Evolutionary conservation across 2,888 invertebrate genomes (phyloP).

Genomic region (Cataglyphis cursor): DNA sequence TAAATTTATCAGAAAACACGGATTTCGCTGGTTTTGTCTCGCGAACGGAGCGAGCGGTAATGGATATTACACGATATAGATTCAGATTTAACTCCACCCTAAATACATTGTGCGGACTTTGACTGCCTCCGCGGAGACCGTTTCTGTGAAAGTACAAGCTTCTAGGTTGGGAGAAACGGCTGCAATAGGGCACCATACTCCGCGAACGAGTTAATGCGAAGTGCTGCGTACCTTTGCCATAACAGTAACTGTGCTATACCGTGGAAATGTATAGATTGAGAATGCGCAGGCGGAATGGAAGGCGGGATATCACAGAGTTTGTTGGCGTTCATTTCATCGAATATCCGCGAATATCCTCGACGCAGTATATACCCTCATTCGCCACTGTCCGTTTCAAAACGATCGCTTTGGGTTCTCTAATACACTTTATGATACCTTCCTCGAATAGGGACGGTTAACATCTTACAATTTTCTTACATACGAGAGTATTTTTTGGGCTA

Average conservation of each 20-base stretch:
- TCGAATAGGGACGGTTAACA: neutral
- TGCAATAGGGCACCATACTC: constrained; percentile 41
- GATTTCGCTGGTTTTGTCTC: constrained; percentile 7
- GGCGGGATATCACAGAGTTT: constrained; percentile 35
- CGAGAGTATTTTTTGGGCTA: neutral
- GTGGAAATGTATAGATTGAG: constrained; percentile 53
- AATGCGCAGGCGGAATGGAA: constrained; percentile 1
- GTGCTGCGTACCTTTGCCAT: constrained; percentile 45
- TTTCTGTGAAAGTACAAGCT: constrained; percentile 40
- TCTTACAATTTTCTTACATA: neutral
- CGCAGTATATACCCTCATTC: neutral
- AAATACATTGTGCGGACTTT: constrained; percentile 58
- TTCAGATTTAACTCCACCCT: constrained; percentile 48
- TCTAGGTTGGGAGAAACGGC: constrained; percentile 41
- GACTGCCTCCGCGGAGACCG: constrained; percentile 40
- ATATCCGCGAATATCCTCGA: constrained; percentile 13
- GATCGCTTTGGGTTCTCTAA: neutral
- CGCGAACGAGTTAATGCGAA: constrained; percentile 55
- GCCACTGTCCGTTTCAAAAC: neutral
- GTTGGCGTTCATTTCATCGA: constrained; percentile 54
- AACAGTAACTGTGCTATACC: constrained; percentile 62
- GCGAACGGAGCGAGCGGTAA: neutral
- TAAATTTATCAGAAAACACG: neutral
- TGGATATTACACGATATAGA: constrained; percentile 41
- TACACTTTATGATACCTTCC: neutral